A percentile compares a stretch with the other conserved stretches of the same genome.
phyloP scores from a whole-genome alignment of 1,140 invertebrate genomes.

The Mizuhopecten yessoensis region DNA sequence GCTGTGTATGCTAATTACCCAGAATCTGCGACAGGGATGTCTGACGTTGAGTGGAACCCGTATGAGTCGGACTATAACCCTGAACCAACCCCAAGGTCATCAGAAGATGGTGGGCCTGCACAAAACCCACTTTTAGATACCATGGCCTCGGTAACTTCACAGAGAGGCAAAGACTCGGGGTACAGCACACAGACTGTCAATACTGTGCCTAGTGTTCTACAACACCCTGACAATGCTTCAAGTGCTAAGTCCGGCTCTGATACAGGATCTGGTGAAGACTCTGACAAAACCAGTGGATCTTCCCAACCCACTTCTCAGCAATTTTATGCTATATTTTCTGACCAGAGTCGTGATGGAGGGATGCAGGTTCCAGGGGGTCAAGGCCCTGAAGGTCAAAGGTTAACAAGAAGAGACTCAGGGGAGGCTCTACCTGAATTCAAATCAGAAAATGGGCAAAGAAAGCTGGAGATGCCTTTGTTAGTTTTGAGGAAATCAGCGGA shows the following conservation, averaged over 20 bases:
- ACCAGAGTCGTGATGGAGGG: neutral
- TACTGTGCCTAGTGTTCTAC: no score
- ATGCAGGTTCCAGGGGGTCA: constrained; percentile 20
- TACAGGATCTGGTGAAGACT: neutral
- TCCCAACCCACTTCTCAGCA: constrained; percentile 2
- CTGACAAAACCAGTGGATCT: neutral
- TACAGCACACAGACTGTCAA: neutral
- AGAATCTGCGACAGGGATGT: constrained; percentile 69
- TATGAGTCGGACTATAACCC: constrained; percentile 70
- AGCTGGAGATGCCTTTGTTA: neutral
- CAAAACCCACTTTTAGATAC: neutral
- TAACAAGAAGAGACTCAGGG: constrained; percentile 2
- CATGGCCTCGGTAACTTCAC: neutral
- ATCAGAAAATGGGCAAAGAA: neutral
- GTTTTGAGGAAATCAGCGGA: constrained; percentile 4
- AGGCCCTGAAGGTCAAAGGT: neutral
- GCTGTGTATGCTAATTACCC: constrained; percentile 69
- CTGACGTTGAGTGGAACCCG: constrained; percentile 72
- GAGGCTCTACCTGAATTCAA: neutral
- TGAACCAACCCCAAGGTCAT: constrained; percentile 67
- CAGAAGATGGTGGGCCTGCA: constrained; percentile 43
- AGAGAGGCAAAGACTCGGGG: neutral
- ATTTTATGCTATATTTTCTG: constrained; percentile 6
- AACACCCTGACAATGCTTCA: neutral
- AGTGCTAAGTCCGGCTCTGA: constrained; percentile 7